Evolutionary conservation across 2,113 vertebrate species (phyloP).

Genomic region (Lepus americanus): DNA sequence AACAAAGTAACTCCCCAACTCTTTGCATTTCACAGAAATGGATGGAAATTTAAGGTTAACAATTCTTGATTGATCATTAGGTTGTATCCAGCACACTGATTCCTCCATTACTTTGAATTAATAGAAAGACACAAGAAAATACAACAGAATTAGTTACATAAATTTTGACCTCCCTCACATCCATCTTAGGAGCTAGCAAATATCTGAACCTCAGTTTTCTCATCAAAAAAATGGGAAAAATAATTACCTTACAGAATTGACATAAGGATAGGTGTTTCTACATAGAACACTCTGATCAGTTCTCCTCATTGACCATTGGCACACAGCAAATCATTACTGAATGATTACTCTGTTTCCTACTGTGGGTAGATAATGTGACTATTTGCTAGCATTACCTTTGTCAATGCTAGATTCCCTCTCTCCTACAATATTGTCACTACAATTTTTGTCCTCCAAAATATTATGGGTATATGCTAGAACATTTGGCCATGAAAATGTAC

Average conservation of each 20-base stretch:
- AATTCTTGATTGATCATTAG: background rate
- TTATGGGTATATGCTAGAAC: background rate
- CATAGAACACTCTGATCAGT: background rate
- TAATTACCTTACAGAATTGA: background rate
- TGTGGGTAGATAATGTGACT: background rate
- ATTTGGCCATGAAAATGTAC: background rate
- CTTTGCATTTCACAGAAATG: background rate
- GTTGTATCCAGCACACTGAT: background rate
- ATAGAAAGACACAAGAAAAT: conserved; percentile 36
- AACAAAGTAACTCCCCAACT: background rate
- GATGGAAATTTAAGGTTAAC: background rate
- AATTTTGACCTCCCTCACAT: background rate
- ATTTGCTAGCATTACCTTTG: background rate
- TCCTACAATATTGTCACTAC: background rate
- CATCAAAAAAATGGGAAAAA: background rate
- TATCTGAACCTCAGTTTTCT: background rate
- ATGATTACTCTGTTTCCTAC: background rate
- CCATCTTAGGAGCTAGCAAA: background rate
- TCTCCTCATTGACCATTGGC: background rate
- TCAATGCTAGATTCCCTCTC: background rate
- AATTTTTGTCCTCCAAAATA: background rate
- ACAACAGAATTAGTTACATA: background rate
- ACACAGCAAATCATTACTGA: background rate
- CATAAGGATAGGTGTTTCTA: background rate
- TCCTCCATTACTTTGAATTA: background rate